phyloP scores from a whole-genome alignment of 2,888 invertebrate genomes.

The Harpagoxenus sublaevis region DNA sequence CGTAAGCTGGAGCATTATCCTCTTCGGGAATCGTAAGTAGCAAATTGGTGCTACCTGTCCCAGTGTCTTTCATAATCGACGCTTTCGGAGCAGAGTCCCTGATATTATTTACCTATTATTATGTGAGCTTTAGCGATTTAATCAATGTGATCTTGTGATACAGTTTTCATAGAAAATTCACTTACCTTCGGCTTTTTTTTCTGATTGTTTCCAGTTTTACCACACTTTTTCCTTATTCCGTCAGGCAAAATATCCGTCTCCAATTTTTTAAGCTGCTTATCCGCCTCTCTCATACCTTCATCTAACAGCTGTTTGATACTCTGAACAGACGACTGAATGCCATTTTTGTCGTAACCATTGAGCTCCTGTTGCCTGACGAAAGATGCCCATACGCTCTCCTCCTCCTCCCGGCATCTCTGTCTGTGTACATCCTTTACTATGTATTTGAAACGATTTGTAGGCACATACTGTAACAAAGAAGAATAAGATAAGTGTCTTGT shows the following conservation, averaged over 20 bases:
- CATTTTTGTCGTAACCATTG: slow-evolving; percentile 35
- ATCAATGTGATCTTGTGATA: not conserved
- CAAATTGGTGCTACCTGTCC: slow-evolving; percentile 5
- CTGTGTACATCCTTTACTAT: slow-evolving; percentile 81
- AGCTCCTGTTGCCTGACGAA: slow-evolving; percentile 77
- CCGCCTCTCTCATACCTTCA: slow-evolving; percentile 74
- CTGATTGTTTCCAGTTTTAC: slow-evolving; percentile 20
- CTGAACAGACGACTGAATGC: slow-evolving; percentile 23
- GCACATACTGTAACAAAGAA: slow-evolving; percentile 78
- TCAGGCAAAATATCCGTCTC: slow-evolving; percentile 72
- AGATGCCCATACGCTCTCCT: slow-evolving; percentile 80
- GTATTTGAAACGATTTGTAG: slow-evolving; percentile 80
- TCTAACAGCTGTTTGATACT: slow-evolving; percentile 60
- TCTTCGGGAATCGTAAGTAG: slow-evolving; percentile 55
- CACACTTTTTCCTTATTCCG: slow-evolving; percentile 12
- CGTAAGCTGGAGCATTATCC: slow-evolving; percentile 43
- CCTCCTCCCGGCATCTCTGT: slow-evolving; percentile 77
- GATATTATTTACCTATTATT: slow-evolving; percentile 42
- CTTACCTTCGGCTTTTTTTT: slow-evolving; percentile 36
- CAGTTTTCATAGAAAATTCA: not conserved
- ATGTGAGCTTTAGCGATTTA: slow-evolving; percentile 12
- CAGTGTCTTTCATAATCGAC: slow-evolving; percentile 20
- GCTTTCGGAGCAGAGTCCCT: slow-evolving; percentile 23
- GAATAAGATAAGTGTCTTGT: slow-evolving; percentile 2
- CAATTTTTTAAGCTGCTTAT: slow-evolving; percentile 76